phyloP scores from a whole-genome alignment of 1,140 invertebrate species.

The Drosophila sucinea region DNA sequence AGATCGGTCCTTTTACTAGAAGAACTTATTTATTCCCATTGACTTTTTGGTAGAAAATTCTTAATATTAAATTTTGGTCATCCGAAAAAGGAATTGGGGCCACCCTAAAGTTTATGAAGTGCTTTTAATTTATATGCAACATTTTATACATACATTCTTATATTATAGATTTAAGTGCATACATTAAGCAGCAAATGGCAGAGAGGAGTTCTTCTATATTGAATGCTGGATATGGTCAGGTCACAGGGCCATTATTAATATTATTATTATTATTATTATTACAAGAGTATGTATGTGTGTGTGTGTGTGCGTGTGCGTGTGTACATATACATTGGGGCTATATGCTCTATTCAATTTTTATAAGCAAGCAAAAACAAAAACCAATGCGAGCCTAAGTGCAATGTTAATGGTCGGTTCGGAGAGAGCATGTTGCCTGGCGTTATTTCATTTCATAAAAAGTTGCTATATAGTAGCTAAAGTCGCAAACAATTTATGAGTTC shows the following conservation, averaged over 20 bases:
- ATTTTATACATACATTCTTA: constrained; percentile 57
- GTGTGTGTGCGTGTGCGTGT: background rate
- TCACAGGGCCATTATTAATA: constrained; percentile 31
- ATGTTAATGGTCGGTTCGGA: constrained; percentile 28
- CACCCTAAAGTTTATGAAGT: constrained; percentile 44
- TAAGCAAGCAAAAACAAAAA: constrained; percentile 70
- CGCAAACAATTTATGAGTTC: constrained; percentile 62
- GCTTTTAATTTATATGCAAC: constrained; percentile 64
- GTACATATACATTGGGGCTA: too few species aligned
- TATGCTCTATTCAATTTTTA: constrained; percentile 69
- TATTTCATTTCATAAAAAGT: constrained; percentile 39
- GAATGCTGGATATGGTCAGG: constrained; percentile 8
- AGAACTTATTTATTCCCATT: too few species aligned
- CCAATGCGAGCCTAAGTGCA: constrained; percentile 60
- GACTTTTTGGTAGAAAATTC: too few species aligned
- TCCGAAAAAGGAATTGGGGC: constrained; percentile 14
- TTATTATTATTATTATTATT: constrained; percentile 45
- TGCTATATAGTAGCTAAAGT: constrained; percentile 53
- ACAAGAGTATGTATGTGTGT: constrained; percentile 20
- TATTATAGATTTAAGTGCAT: constrained; percentile 79
- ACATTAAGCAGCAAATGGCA: constrained; percentile 53
- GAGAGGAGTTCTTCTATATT: constrained; percentile 22
- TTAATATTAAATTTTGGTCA: too few species aligned
- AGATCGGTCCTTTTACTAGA: too few species aligned
- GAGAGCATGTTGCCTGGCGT: background rate